Conservation (phyloP, 2,113 vertebrate species). For the Bos taurus region DNA sequence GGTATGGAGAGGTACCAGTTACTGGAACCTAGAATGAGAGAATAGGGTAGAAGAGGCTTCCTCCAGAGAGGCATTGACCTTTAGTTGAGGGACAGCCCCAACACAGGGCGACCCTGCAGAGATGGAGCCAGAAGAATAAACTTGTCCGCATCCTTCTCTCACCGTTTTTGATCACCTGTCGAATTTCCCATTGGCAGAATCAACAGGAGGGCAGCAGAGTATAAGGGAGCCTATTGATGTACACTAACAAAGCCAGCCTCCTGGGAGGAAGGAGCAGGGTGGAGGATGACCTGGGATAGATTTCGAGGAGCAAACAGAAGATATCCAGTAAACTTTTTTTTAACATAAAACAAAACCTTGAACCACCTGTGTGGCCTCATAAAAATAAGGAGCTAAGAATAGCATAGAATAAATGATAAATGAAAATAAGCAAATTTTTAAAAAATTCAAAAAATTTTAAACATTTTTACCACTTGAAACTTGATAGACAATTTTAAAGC, state of each 20-base stretch:
- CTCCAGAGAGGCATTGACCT: neutral
- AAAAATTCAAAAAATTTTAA: neutral
- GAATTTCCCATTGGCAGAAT: neutral
- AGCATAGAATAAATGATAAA: neutral
- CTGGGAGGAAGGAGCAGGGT: neutral
- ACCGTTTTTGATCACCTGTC: neutral
- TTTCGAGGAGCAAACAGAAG: neutral
- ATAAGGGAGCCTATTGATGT: neutral
- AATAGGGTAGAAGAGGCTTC: neutral
- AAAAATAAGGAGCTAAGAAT: neutral
- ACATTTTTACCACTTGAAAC: neutral
- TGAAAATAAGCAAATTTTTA: neutral
- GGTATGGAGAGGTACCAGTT: neutral
- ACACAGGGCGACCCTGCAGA: neutral
- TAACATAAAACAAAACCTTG: neutral
- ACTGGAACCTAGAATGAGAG: neutral
- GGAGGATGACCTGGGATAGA: neutral
- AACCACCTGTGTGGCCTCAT: neutral
- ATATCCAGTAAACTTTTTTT: neutral
- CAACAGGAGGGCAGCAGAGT: neutral
- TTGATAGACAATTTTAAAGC: neutral
- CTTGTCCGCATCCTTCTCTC: neutral
- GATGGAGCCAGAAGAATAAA: neutral
- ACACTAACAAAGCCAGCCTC: neutral
- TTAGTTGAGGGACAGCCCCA: neutral